These are phyloP conservation scores for Trichogramma evanescens DNA, from an alignment of 2,888 invertebrate genomes.

Conservation along the genomic window DNA sequence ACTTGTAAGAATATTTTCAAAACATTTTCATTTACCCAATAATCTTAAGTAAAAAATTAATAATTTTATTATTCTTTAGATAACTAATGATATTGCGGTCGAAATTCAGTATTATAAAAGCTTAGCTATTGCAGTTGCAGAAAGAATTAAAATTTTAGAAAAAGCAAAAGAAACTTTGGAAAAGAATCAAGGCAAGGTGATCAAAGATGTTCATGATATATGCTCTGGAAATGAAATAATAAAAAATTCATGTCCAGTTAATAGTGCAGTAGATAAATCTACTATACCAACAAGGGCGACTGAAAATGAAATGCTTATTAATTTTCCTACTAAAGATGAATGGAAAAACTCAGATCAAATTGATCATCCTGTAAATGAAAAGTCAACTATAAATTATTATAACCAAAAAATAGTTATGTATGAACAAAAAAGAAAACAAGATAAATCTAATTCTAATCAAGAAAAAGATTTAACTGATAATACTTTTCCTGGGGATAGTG, in stretches of 20 bases:
- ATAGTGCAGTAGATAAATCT: slow-evolving; percentile 8
- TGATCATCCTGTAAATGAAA: not conserved
- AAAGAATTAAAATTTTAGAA: slow-evolving; percentile 47
- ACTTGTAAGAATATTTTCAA: slow-evolving; percentile 54
- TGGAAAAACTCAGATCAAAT: slow-evolving; percentile 12
- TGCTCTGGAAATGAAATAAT: not conserved
- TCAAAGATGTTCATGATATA: not conserved
- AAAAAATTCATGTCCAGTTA: not conserved
- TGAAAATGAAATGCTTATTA: slow-evolving; percentile 2
- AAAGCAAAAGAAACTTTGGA: slow-evolving; percentile 8
- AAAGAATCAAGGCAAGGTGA: slow-evolving; percentile 4
- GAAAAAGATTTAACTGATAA: slow-evolving; percentile 22
- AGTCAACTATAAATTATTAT: slow-evolving; percentile 2
- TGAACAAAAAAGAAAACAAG: slow-evolving; percentile 10
- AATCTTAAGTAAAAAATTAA: not conserved
- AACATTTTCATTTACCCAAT: not conserved
- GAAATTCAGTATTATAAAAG: slow-evolving; percentile 64
- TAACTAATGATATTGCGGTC: slow-evolving; percentile 57
- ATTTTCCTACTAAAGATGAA: slow-evolving; percentile 15
- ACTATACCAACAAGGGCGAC: not conserved
- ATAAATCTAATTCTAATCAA: slow-evolving; percentile 23
- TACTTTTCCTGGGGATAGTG: slow-evolving; percentile 19
- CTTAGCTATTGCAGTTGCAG: slow-evolving; percentile 61
- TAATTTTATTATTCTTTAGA: slow-evolving; percentile 46
- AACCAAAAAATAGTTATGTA: slow-evolving; percentile 2